Evolutionary conservation across 2,797 vertebrate species (phyloP).

Genomic region (Coregonus ussuriensis): DNA sequence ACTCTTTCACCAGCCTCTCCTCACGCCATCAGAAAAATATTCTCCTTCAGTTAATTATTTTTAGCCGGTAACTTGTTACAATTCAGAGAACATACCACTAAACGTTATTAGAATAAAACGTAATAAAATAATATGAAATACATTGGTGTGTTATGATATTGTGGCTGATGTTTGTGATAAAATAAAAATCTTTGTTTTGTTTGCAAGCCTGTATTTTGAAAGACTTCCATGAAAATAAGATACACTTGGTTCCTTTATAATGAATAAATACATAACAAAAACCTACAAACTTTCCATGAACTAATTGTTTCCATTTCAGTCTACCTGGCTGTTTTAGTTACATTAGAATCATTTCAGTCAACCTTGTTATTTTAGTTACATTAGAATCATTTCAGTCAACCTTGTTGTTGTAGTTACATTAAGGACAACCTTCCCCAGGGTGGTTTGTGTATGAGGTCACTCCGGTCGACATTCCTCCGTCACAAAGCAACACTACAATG

Average conservation of each 20-base stretch:
- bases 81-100: constrained; percentile 1
- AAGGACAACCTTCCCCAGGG: constrained; percentile 70
- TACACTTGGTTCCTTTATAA: background rate
- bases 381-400: constrained; percentile 21
- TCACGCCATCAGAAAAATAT: background rate
- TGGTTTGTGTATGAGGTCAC: constrained; percentile 78
- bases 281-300: constrained; percentile 39
- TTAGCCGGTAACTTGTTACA: no score
- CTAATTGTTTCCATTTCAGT: constrained; percentile 36
- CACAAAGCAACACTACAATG: constrained; percentile 78
- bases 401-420: constrained; percentile 67
- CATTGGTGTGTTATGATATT: background rate
- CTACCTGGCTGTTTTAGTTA: constrained; percentile 31
- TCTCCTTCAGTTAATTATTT: no score
- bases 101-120: constrained; percentile 24
- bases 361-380: background rate
- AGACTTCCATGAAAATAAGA: background rate
- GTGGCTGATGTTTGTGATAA: background rate
- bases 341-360: background rate
- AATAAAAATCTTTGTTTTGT: no score
- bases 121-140: background rate
- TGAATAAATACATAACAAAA: background rate
- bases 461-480: constrained; percentile 79
- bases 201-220: background rate
- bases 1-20: constrained; percentile 66